Evolutionary conservation across 2,888 invertebrate species (phyloP), one percentile per base, ranked within the genome.

Genomic region (Hirtodrosophila alboralis): DNA sequence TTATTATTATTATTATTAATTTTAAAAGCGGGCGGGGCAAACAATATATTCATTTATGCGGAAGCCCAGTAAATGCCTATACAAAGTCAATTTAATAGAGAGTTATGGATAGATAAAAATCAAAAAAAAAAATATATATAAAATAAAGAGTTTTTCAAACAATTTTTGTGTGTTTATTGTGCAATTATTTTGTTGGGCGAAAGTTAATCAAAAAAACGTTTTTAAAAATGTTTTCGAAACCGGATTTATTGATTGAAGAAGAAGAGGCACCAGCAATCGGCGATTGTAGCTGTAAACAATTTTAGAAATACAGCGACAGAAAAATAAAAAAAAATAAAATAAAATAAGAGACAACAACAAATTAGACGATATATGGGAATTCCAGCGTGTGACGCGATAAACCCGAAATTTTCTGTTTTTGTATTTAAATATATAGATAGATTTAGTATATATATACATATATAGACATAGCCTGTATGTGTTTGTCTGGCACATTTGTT

Each of bases 231-330:
- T 84, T 73, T 64, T 56, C 52, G 52, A 80, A 80, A 86, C 86
- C 86, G 86, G 86, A 84, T 80, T 80, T 80, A 80, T 86, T 84
- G 73, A 73, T 63, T 77, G 85, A 81, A 68, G 85, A 79, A 79
- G 83, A 79, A 78, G 57, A 72, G 28, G 27, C 48, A 37, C 18
- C 49, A 31, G 21, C 31, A 47, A 49, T 16, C 59, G 43, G 43
- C 47, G 44, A 38, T 65, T 64, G 66, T 76, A 73, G 81, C 81
- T 78, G 86, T 86, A 80, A 84, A 81, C 83, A 86, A 77, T 78
- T 77, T 84, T 67, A 76, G 76, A 67, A 69, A 71, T 45, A 83
- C 57, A 58, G 41, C 26, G 45, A 51, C 44, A 13, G 33, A 40
- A n/a, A 47, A 16, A 54, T 21, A 27, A 41, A 27, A 26, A 52